phyloP scores from a whole-genome alignment of 2,888 invertebrate species.

The Cataglyphis livida region DNA sequence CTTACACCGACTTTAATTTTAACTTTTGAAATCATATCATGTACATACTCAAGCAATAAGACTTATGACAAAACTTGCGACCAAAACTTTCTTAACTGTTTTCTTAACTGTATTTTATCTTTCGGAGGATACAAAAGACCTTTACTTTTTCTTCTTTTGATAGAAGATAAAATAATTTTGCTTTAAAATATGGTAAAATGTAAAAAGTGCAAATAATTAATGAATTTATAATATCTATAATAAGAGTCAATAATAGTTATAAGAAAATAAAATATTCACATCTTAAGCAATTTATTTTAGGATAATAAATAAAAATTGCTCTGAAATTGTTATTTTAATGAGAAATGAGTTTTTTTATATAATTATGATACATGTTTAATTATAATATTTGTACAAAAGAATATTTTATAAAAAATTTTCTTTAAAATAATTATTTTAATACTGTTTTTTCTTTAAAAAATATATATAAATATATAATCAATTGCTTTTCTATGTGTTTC shows the following conservation, averaged over 20 bases:
- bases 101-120: not conserved
- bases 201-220: constrained; percentile 1
- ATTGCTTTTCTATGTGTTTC: constrained; percentile 26
- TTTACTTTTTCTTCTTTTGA: not conserved
- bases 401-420: not conserved
- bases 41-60: not conserved
- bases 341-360: not conserved
- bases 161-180: not conserved
- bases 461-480: not conserved
- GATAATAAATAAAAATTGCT: not conserved
- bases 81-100: too few relatives aligned
- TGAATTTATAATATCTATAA: not conserved
- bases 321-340: constrained; percentile 18
- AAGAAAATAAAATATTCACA: not conserved
- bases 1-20: not conserved
- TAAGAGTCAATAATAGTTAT: constrained; percentile 17
- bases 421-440: not conserved
- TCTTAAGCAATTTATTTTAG: not conserved
- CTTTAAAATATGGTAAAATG: constrained; percentile 1
- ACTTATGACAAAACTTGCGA: not conserved
- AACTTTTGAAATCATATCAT: not conserved
- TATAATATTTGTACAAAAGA: not conserved
- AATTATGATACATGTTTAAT: constrained; percentile 14
- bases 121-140: not conserved
- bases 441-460: not conserved